Conservation (phyloP, 2,888 invertebrate species). For the Agrotis puta region DNA sequence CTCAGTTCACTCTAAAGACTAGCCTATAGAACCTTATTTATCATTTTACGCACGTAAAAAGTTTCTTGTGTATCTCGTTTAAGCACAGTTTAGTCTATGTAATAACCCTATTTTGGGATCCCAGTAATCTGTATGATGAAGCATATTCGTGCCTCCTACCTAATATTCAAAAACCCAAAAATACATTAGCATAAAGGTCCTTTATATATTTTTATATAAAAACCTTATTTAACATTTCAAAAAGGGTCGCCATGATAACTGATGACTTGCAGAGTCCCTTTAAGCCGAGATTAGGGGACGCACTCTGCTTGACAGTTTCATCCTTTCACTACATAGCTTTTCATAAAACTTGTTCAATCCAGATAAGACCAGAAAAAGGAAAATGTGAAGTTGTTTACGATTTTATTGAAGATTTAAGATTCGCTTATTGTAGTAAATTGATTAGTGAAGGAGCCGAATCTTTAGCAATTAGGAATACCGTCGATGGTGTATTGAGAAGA, state of each 20-base stretch:
- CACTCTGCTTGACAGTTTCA: slow-evolving; percentile 63
- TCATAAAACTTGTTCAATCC: slow-evolving; percentile 64
- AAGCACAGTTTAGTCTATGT: neutral
- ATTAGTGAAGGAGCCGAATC: neutral
- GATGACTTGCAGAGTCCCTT: slow-evolving; percentile 62
- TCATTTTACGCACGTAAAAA: neutral
- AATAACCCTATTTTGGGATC: slow-evolving; percentile 20
- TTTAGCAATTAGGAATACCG: neutral
- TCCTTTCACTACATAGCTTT: slow-evolving; percentile 67
- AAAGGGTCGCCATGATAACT: slow-evolving; percentile 57
- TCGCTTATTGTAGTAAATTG: slow-evolving; percentile 17
- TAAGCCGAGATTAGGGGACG: slow-evolving; percentile 65
- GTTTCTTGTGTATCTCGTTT: neutral
- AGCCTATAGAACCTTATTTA: neutral
- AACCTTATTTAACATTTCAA: slow-evolving; percentile 59
- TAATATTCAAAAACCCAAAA: slow-evolving; percentile 49
- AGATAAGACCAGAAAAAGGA: slow-evolving; percentile 42
- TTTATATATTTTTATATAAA: slow-evolving; percentile 49
- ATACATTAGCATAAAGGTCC: slow-evolving; percentile 58
- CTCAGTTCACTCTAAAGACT: no score
- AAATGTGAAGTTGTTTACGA: slow-evolving; percentile 25
- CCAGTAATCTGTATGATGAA: slow-evolving; percentile 36
- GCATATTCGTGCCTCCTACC: slow-evolving; percentile 34
- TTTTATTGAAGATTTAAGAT: slow-evolving; percentile 19
- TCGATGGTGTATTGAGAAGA: neutral